Evolutionary conservation across 2,113 vertebrate species (phyloP), one percentile per base, ranked within the genome.

Genomic region (Montifringilla adamsi): DNA sequence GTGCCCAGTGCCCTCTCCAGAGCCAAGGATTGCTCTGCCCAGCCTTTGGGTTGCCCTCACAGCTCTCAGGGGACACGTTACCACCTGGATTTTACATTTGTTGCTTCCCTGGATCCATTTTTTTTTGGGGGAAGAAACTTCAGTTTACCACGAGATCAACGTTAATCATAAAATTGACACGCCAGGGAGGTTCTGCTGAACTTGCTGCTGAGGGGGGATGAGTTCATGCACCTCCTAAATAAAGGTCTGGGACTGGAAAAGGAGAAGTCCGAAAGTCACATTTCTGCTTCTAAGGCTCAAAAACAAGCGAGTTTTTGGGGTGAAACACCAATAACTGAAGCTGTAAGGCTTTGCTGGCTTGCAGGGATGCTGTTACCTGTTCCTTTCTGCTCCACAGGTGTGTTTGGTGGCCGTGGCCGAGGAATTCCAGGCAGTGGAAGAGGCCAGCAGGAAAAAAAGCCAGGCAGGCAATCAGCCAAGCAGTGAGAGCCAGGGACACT

Each of bases 361-460:
- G 0, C 19, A 1, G 37, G 6, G 72, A 4, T 7, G 28, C 53
- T 28, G 23, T 50, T 3, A 13, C 10, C 7, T 7, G 24, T 60
- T 17, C 41, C 50, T 33, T 14, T 84, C 13, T 76, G n/a, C 66
- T 17, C 77, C 15, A 0, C 53, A 99, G 99, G 99, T 96, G 98
- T 99, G 82, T 99, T 99, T 43, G 99, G 99, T 0, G 98, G 99
- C 26, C 98, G 99, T 37, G 93, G 97, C 94, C 93, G 99, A 91
- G 98, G 98, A 8, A 97, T 98, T 24, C 95, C 98, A 0, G 99
- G 99, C 68, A 97, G 97, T 0, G 98, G 99, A 31, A 97, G 99
- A 69, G 99, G 99, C 26, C 99, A 98, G 81, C 98, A 98, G 13
- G 99, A 99, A 44, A 99, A 99, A 63, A 99, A 99, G 94, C 98